A percentile compares a stretch with the other conserved stretches of the same genome.
These are phyloP conservation scores for Cheiracanthium punctorium DNA, from an alignment of 2,888 invertebrate genomes.

Conservation along the genomic window DNA sequence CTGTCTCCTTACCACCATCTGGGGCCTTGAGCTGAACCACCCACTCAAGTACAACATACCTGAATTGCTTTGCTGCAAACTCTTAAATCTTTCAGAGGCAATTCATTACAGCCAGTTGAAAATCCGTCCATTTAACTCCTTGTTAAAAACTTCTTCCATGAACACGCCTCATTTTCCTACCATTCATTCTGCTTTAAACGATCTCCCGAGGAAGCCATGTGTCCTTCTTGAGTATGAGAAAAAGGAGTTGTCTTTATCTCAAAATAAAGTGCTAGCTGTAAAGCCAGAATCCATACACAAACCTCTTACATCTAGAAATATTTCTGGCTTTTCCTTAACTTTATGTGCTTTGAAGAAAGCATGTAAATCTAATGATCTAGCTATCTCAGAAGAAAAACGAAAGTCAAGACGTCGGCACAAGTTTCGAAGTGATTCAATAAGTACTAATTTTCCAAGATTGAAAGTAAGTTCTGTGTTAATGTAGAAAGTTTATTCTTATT, in stretches of 20 bases:
- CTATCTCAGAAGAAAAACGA: conserved; percentile 45
- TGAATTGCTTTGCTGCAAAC: conserved; percentile 48
- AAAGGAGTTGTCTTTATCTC: conserved; percentile 22
- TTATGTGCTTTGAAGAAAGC: conserved; percentile 43
- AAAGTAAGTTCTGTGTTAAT: conserved; percentile 54
- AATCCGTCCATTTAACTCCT: conserved; percentile 65
- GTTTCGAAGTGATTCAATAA: conserved; percentile 56
- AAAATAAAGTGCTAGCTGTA: conserved; percentile 52
- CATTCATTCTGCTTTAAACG: conserved; percentile 63
- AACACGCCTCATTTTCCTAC: conserved; percentile 66
- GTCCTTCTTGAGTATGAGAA: conserved; percentile 53
- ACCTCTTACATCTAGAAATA: conserved; percentile 31
- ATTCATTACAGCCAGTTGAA: conserved; percentile 52
- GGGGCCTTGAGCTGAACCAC: conserved; percentile 44
- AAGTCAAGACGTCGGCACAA: conserved; percentile 52
- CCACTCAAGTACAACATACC: conserved; percentile 30
- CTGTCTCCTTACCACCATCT: conserved; percentile 59
- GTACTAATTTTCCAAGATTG: conserved; percentile 26
- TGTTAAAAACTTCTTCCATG: conserved; percentile 40
- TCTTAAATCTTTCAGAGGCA: conserved; percentile 60
- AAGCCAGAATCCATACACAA: conserved; percentile 41
- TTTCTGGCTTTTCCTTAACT: conserved; percentile 44
- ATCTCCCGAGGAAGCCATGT: conserved; percentile 66
- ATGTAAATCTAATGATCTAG: conserved; percentile 7
- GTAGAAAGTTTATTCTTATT: too few relatives aligned